Evolutionary conservation across 2,888 invertebrate species (phyloP).

Genomic region (Orthonevra nobilis): DNA sequence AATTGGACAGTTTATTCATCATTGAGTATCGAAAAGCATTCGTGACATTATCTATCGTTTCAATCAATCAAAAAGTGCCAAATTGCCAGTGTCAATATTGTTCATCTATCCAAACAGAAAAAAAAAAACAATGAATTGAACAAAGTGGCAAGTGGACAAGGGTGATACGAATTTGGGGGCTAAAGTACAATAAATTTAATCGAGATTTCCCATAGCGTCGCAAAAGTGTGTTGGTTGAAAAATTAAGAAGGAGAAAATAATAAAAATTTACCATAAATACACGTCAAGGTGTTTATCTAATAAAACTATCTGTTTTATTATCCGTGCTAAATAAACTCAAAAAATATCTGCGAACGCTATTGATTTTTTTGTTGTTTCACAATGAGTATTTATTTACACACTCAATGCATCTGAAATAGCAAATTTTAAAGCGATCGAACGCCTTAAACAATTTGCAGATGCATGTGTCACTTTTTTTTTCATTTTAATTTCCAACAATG

Average conservation of each 20-base stretch:
- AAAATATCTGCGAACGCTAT: conserved; percentile 32
- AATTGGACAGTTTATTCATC: neutral
- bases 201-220: conserved; percentile 49
- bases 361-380: conserved; percentile 11
- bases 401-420: conserved; percentile 62
- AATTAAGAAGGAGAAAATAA: conserved; percentile 21
- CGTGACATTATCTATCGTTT: neutral
- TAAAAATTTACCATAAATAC: conserved; percentile 54
- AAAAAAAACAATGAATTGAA: neutral
- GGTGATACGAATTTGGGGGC: too few relatives aligned
- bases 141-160: too few relatives aligned
- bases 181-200: conserved; percentile 15
- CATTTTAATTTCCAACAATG: neutral
- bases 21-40: conserved; percentile 20
- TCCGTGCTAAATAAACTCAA: conserved; percentile 45
- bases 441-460: conserved; percentile 56
- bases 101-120: neutral
- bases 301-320: conserved; percentile 48
- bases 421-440: conserved; percentile 54
- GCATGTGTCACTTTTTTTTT: conserved; percentile 51
- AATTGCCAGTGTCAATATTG: conserved; percentile 47
- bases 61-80: conserved; percentile 49
- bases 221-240: too few relatives aligned
- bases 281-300: conserved; percentile 54
- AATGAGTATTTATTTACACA: conserved; percentile 53